Percentiles rank a stretch among this genome's conserved stretches.
Conservation (phyloP, 2,888 invertebrate genomes). For the Omphaloscelis lunosa region DNA sequence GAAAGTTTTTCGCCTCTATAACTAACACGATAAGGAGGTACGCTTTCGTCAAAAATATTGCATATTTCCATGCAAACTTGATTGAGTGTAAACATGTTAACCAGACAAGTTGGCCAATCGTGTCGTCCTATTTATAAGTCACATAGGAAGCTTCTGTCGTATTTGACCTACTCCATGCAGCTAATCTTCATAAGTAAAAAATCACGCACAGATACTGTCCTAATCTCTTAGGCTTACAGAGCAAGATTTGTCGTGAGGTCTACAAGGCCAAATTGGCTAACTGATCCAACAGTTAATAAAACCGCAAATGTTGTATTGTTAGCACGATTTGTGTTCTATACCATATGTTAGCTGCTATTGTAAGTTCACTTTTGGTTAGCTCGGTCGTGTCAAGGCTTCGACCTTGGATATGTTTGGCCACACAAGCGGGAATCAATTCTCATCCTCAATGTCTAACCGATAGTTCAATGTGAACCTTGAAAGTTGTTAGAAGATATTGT, state of each 20-base stretch:
- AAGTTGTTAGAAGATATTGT: slow-evolving; percentile 51
- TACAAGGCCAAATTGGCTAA: slow-evolving; percentile 59
- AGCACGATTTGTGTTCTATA: slow-evolving; percentile 48
- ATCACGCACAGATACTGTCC: slow-evolving; percentile 36
- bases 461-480: slow-evolving; percentile 47
- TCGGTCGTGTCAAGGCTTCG: slow-evolving; percentile 78
- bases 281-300: slow-evolving; percentile 60
- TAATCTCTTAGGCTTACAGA: slow-evolving; percentile 51
- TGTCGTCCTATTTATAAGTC: slow-evolving; percentile 12
- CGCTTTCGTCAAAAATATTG: slow-evolving; percentile 23
- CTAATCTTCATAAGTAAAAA: slow-evolving; percentile 46
- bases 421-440: slow-evolving; percentile 77
- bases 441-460: slow-evolving; percentile 58
- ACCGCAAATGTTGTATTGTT: slow-evolving; percentile 66
- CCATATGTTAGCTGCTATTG: slow-evolving; percentile 71
- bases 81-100: slow-evolving; percentile 14
- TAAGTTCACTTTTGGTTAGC: slow-evolving; percentile 74
- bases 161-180: slow-evolving; percentile 13
- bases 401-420: slow-evolving; percentile 77
- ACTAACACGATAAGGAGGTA: neutral
- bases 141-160: slow-evolving; percentile 9
- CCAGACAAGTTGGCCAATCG: slow-evolving; percentile 22
- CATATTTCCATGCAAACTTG: slow-evolving; percentile 27
- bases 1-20: slow-evolving; percentile 28
- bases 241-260: slow-evolving; percentile 59